Conservation (phyloP, 1,140 invertebrate species). For the Papilio aristodemus region DNA sequence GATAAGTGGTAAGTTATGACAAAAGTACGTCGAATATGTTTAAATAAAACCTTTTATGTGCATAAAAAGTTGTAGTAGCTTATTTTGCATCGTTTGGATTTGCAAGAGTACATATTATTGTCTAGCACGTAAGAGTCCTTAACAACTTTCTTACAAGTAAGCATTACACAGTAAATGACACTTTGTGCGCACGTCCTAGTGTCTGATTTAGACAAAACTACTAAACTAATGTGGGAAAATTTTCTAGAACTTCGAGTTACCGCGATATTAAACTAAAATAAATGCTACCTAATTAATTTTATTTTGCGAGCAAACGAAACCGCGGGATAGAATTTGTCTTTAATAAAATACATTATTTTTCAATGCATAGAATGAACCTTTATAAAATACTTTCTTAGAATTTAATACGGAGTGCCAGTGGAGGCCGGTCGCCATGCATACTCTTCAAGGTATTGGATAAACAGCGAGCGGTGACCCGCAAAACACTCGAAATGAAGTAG, state of each 20-base stretch:
- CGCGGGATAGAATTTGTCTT: too few species aligned
- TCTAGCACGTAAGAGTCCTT: neutral
- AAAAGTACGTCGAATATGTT: neutral
- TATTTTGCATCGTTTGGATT: neutral
- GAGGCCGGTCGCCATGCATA: neutral
- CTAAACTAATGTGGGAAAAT: too few species aligned
- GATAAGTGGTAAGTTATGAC: conserved; percentile 6
- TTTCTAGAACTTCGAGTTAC: too few species aligned
- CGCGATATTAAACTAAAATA: too few species aligned
- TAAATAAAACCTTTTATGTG: conserved; percentile 9
- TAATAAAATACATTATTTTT: too few species aligned
- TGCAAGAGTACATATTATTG: neutral
- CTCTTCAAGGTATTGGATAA: neutral
- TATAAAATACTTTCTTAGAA: neutral
- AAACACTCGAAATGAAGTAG: neutral
- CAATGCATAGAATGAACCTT: too few species aligned
- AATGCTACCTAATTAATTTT: too few species aligned
- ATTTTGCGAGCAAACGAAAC: too few species aligned
- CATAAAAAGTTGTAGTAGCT: neutral
- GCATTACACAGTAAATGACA: too few species aligned
- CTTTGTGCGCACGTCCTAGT: too few species aligned
- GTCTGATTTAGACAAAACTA: too few species aligned
- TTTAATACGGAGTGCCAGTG: neutral
- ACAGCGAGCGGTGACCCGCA: neutral
- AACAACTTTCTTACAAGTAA: neutral